Percentiles rank a stretch among this genome's conserved stretches.
Evolutionary conservation across 2,797 vertebrate species (phyloP).

Genomic region (Furcifer pardalis): DNA sequence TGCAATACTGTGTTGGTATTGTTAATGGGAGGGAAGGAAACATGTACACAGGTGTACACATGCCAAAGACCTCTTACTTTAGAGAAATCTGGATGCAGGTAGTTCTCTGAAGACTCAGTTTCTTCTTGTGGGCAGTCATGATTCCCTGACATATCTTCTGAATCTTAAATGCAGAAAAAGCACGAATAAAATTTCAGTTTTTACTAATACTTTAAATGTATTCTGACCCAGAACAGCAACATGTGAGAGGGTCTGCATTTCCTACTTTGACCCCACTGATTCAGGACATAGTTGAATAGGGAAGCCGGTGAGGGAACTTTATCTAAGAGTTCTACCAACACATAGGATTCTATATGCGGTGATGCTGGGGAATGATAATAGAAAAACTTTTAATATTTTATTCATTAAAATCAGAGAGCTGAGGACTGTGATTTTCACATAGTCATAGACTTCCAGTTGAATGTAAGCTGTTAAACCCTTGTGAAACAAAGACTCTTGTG

Average conservation of each 20-base stretch:
- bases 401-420: neutral
- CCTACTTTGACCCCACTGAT: neutral
- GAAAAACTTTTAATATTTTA: neutral
- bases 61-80: conserved; percentile 80
- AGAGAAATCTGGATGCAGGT: conserved; percentile 89
- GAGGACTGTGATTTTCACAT: neutral
- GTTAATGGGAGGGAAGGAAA: neutral
- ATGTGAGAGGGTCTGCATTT: neutral
- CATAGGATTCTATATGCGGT: neutral
- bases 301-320: neutral
- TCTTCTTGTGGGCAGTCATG: conserved; percentile 83
- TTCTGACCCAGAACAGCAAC: neutral
- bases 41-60: neutral
- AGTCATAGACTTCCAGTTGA: neutral
- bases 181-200: neutral
- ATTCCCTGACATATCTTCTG: conserved; percentile 80
- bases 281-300: neutral
- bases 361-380: neutral
- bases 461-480: neutral
- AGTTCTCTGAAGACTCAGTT: conserved; percentile 85
- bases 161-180: conserved; percentile 78
- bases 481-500: conserved; percentile 10
- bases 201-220: neutral
- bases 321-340: neutral
- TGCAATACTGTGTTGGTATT: neutral